Conservation (phyloP, 2,888 invertebrate species). For the Petrolisthes manimaculis region DNA sequence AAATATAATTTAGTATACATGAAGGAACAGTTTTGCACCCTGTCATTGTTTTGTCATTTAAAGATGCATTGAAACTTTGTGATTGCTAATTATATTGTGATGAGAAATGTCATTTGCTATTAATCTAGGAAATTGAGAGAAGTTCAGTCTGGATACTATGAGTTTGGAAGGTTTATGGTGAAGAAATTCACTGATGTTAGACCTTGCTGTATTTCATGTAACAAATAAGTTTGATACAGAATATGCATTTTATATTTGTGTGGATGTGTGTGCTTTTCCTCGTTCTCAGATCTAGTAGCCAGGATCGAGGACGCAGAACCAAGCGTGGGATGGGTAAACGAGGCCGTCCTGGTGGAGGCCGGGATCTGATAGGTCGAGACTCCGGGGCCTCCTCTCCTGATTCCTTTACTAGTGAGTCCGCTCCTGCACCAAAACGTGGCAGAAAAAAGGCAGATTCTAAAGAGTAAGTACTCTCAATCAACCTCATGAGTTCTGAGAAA, state of each 20-base stretch:
- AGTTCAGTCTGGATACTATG: no score
- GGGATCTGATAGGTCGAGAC: constrained; percentile 49
- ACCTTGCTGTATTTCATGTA: neutral
- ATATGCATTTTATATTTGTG: neutral
- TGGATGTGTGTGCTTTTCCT: neutral
- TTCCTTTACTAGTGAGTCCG: constrained; percentile 56
- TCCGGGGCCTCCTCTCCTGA: constrained; percentile 62
- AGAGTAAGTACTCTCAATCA: constrained; percentile 45
- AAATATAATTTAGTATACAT: no score
- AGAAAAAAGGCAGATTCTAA: constrained; percentile 49
- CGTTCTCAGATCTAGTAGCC: constrained; percentile 48
- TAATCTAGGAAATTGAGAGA: no score
- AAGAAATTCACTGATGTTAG: no score
- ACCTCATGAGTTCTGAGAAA: no score
- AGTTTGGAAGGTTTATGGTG: no score
- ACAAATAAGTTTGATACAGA: neutral
- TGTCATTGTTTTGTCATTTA: no score
- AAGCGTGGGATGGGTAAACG: constrained; percentile 54
- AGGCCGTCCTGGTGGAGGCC: constrained; percentile 53
- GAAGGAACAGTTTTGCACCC: no score
- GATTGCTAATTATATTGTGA: no score
- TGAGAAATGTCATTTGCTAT: no score
- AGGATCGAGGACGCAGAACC: constrained; percentile 58
- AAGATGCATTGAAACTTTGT: no score
- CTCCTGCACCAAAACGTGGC: constrained; percentile 49